These are phyloP conservation scores for Neotoxoptera formosana DNA, from an alignment of 1,140 invertebrate genomes.

Conservation along the genomic window DNA sequence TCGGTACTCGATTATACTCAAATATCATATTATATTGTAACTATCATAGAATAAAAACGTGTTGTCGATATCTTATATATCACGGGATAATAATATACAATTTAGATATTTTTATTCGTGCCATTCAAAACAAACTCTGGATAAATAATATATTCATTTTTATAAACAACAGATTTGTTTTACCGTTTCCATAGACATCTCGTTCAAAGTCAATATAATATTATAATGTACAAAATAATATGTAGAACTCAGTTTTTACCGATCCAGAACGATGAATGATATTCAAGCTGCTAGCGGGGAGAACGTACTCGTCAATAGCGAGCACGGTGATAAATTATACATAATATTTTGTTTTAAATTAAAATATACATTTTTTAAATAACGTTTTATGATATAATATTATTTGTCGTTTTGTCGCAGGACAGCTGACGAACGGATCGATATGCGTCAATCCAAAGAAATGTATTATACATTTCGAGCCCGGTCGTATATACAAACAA, in stretches of 20 bases:
- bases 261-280: background rate
- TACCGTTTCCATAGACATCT: background rate
- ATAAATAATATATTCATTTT: background rate
- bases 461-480: background rate
- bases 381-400: background rate
- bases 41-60: background rate
- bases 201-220: background rate
- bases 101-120: background rate
- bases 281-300: background rate
- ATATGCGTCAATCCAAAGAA: background rate
- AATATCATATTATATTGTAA: too few species aligned
- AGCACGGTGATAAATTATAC: background rate
- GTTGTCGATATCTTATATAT: background rate
- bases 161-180: background rate
- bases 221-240: background rate
- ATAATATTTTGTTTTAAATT: background rate
- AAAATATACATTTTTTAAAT: background rate
- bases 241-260: background rate
- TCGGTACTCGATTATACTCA: too few species aligned
- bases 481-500: background rate
- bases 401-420: background rate
- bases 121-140: too few species aligned
- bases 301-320: too few species aligned
- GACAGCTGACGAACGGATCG: background rate
- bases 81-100: background rate